Base-by-base conservation (phyloP, 2,113 vertebrate genomes). In the Artemisiospiza belli region DNA sequence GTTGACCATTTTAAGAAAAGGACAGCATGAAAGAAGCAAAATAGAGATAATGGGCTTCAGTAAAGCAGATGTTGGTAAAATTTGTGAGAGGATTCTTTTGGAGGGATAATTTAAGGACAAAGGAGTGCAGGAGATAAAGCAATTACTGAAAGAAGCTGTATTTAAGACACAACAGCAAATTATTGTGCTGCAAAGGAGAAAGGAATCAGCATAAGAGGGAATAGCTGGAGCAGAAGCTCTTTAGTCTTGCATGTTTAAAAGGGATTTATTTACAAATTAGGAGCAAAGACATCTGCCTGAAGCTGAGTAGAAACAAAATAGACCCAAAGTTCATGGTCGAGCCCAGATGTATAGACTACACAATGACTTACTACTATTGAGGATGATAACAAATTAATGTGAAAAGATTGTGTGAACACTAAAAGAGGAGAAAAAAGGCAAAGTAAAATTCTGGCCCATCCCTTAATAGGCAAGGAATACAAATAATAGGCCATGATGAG, bases 51-150 rank as follows among this genome's bases (percentile, higher is more conserved):
- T 44, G 37, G 68, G 16, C 27, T 79, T 94, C 5, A 12, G 49
- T 64, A 87, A 95, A 86, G 41, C 33, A 76, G 69, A 89, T 2
- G 1, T 25, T 58, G 30, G 35, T 84, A 55, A 91, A 82, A 75
- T 76, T 89, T 64, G 10, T 68, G 59, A 72, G 74, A 31, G 23
- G 15, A 68, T 85, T 82, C 19, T 87, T 77, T 75, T 49, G 49
- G 52, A 80, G 69, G 37, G 31, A 89, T 87, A 91, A 78, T 89
- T 89, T 84, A 70, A 87, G 52, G 89, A 83, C 74, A 75, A 95
- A 67, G 73, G 58, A 75, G 19, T 24, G 15, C 33, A 82, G 33
- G 44, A 55, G 69, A 84, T 28, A 70, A 3, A 81, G 49, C 44
- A 82, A n/a, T 95, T 96, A 89, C 41, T 52, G 62, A 84, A 91